These are phyloP conservation scores for Gavia stellata DNA, from an alignment of 2,113 vertebrate genomes.

Conservation along the genomic window DNA sequence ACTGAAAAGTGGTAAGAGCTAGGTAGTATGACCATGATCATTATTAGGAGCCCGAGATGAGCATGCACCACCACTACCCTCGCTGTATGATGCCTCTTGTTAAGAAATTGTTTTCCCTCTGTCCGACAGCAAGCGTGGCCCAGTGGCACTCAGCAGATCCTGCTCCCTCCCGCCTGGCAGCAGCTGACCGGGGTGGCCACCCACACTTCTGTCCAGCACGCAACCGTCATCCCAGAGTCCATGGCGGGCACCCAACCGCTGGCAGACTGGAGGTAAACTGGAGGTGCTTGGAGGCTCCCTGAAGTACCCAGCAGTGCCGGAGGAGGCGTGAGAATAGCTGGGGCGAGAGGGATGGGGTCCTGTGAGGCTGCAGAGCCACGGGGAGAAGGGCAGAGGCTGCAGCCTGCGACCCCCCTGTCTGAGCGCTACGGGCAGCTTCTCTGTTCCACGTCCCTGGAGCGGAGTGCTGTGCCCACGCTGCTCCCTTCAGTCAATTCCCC, in stretches of 20 bases:
- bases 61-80: accelerated
- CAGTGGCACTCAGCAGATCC: slow-evolving; percentile 94
- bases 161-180: slow-evolving; percentile 96
- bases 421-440: background rate
- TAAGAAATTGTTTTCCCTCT: background rate
- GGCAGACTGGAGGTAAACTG: slow-evolving; percentile 91
- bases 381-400: background rate
- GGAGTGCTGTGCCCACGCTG: accelerated
- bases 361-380: accelerated
- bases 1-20: background rate
- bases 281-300: background rate
- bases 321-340: background rate
- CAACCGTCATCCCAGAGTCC: slow-evolving; percentile 91
- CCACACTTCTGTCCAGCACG: slow-evolving; percentile 96
- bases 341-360: background rate
- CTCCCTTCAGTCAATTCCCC: background rate
- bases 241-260: slow-evolving; percentile 91
- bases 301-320: background rate
- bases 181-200: slow-evolving; percentile 87
- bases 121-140: slow-evolving; percentile 92
- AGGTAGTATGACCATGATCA: accelerated
- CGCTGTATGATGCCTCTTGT: background rate
- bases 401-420: background rate
- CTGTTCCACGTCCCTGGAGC: accelerated
- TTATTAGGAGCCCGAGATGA: background rate